These are phyloP conservation scores for Sarcophaga subvicina DNA, from an alignment of 2,888 invertebrate genomes.

Conservation along the genomic window DNA sequence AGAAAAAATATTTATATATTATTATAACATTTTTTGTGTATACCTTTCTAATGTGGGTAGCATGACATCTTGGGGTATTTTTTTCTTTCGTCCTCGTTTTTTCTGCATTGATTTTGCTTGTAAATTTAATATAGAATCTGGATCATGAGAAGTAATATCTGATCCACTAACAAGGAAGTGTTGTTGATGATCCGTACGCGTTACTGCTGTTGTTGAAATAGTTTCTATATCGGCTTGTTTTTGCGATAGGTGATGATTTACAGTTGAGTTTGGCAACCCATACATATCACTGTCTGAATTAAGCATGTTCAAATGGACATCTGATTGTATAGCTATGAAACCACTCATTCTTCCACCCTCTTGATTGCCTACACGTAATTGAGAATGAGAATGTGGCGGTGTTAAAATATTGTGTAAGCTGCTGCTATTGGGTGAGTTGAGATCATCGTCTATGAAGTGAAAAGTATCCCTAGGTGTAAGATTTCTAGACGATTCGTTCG, in stretches of 20 bases:
- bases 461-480: conserved; percentile 60
- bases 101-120: conserved; percentile 83
- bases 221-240: conserved; percentile 63
- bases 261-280: conserved; percentile 32
- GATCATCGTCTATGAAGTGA: conserved; percentile 47
- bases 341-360: conserved; percentile 19
- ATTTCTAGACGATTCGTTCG: conserved; percentile 57
- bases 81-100: conserved; percentile 94
- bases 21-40: not conserved
- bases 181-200: conserved; percentile 28
- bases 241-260: conserved; percentile 60
- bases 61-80: conserved; percentile 81
- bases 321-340: conserved; percentile 50
- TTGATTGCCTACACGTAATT: conserved; percentile 31
- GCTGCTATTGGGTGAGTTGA: conserved; percentile 28
- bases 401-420: conserved; percentile 53
- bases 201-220: not conserved
- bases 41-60: conserved; percentile 41
- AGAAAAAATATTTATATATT: not conserved
- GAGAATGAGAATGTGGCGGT: conserved; percentile 43
- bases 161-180: conserved; percentile 25
- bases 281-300: conserved; percentile 36
- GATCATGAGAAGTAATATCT: conserved; percentile 7
- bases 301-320: conserved; percentile 78
- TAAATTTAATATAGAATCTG: conserved; percentile 28